Base-by-base conservation (phyloP, 2,888 invertebrate species). In the Ormyrus pomaceus region DNA sequence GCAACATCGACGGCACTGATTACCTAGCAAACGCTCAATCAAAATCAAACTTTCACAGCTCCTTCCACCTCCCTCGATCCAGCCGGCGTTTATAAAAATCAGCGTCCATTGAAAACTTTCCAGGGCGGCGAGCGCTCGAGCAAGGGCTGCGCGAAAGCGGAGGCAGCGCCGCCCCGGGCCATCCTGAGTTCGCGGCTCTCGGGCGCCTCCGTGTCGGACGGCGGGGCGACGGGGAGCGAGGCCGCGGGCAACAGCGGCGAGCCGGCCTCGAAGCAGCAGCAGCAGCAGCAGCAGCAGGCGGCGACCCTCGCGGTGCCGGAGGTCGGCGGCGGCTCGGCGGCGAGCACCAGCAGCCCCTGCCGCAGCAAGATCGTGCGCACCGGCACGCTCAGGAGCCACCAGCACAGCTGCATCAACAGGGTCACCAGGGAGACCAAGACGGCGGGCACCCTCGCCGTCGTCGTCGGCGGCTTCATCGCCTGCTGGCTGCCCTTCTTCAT, bases 401-500 rank as follows among this genome's bases (percentile, higher is more conserved):
- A 88, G 70, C 88, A 88, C 72, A 89, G 89, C 77, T 87, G 88
- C 80, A 89, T 89, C 77, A 89, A 88, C 84, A 85, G 87, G 82
- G 87, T 92, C 78, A 93, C 95, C 72, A 92, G 96, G 70, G 97
- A 97, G 88, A 96, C 95, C 5, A 97, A 97, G 91, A 97, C 97
- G 0, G 96, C 96, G 4, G 96, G 96, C 87, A 97, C 97, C 0
- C 89, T 97, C 70, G 96, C 96, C 82, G 94, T 97, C 6, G 97
- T 97, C 0, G 96, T 97, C 0, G 97, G 97, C 0, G 96, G 96
- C 3, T 97, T 97, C 85, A 94, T 97, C 4, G 95, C 95, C 6
- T 97, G 97, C 86, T 97, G 97, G 97, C 90, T 97, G 50, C 97
- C 97, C 0, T 97, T 97, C 90, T 97, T 97, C 90, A 92, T 96